phyloP scores from a whole-genome alignment of 2,797 vertebrate species.

The Pterois miles region DNA sequence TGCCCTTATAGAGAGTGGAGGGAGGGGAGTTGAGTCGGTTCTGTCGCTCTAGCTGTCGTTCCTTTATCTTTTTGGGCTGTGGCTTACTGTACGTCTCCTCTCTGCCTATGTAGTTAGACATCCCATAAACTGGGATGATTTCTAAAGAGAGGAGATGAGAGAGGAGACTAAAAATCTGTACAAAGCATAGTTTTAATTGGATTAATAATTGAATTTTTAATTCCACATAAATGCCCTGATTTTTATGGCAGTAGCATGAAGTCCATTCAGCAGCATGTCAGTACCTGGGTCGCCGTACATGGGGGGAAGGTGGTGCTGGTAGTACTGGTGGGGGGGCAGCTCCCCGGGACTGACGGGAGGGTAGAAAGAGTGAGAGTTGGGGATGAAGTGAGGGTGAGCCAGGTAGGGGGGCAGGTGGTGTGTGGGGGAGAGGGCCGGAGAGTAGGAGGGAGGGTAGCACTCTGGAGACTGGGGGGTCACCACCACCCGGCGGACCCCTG shows the following conservation, averaged over 20 bases:
- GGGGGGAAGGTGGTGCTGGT: constrained; percentile 94
- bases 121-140: constrained; percentile 95
- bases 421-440: constrained; percentile 94
- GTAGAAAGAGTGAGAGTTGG: constrained; percentile 95
- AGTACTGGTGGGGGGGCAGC: constrained; percentile 92
- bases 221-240: not conserved
- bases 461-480: constrained; percentile 97
- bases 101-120: constrained; percentile 94
- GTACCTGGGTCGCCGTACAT: constrained; percentile 94
- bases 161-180: not conserved
- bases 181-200: not conserved
- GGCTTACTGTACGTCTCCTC: constrained; percentile 96
- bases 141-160: constrained; percentile 77
- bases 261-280: not conserved
- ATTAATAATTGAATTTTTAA: constrained; percentile 12
- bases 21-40: constrained; percentile 95
- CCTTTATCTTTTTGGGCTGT: constrained; percentile 93
- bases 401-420: constrained; percentile 95
- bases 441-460: constrained; percentile 95
- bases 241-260: not conserved
- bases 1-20: constrained; percentile 90
- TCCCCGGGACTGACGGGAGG: constrained; percentile 95
- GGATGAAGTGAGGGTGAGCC: constrained; percentile 94
- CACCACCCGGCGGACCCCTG: constrained; percentile 95
- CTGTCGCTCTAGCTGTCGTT: constrained; percentile 93